Conservation (phyloP, 2,113 vertebrate species). For the Platycercus adscitus region DNA sequence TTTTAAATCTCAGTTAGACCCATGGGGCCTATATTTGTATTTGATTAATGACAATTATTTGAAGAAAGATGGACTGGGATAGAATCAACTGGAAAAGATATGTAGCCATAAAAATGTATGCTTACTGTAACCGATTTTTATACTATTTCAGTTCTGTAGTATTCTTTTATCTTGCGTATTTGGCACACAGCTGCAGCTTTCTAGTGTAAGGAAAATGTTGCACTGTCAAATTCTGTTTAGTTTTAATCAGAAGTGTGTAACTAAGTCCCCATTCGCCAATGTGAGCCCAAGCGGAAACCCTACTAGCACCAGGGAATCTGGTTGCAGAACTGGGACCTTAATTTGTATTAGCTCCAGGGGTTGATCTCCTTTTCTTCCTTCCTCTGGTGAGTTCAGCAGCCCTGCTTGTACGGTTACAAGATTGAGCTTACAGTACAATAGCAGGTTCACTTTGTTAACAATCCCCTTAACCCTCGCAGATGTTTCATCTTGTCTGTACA, state of each 20-base stretch:
- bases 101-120: constrained; percentile 28
- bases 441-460: background rate
- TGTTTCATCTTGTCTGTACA: background rate
- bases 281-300: background rate
- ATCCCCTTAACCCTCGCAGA: background rate
- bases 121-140: constrained; percentile 24
- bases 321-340: background rate
- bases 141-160: background rate
- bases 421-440: background rate
- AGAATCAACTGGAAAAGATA: constrained; percentile 46
- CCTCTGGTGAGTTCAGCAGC: background rate
- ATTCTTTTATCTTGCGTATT: constrained; percentile 32
- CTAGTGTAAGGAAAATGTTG: constrained; percentile 19
- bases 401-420: background rate
- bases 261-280: background rate
- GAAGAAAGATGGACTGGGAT: constrained; percentile 42
- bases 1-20: background rate
- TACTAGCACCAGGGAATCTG: background rate
- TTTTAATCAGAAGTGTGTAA: background rate
- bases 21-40: constrained; percentile 26
- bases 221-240: background rate
- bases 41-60: constrained; percentile 61
- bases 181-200: background rate
- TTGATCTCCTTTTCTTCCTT: background rate
- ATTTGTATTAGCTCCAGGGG: background rate